Percentiles rank a stretch among this genome's conserved stretches.
phyloP scores from a whole-genome alignment of 2,888 invertebrate genomes.

The Dendrolimus houi region DNA sequence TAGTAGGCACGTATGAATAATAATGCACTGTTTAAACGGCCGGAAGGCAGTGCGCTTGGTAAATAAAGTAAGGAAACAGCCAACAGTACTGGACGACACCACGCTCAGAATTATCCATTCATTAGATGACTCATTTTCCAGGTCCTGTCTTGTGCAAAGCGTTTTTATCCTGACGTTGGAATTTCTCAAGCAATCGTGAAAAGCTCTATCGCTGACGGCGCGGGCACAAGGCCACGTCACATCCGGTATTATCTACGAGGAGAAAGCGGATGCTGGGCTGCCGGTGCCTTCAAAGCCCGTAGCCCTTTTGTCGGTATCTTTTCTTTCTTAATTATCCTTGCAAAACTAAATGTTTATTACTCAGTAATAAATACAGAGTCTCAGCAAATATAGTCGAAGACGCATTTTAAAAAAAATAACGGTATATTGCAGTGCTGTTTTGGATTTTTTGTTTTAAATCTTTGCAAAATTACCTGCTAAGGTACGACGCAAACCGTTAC shows the following conservation, averaged over 20 bases:
- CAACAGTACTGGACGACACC: neutral
- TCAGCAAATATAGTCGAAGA: conserved; percentile 24
- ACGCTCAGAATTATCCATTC: conserved; percentile 12
- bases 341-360: conserved; percentile 57
- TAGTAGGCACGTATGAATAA: neutral
- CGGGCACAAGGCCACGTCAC: conserved; percentile 57
- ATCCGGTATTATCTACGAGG: conserved; percentile 58
- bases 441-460: neutral
- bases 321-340: conserved; percentile 50
- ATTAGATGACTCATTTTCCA: conserved; percentile 40
- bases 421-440: neutral
- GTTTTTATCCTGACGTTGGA: conserved; percentile 48
- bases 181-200: conserved; percentile 70
- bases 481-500: neutral
- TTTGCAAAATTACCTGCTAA: conserved; percentile 3
- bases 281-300: conserved; percentile 54
- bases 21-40: conserved; percentile 2
- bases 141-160: conserved; percentile 23
- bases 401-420: conserved; percentile 5
- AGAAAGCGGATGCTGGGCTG: conserved; percentile 64
- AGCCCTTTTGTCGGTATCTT: conserved; percentile 59
- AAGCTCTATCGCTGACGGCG: conserved; percentile 50
- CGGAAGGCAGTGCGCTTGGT: conserved; percentile 7
- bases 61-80: neutral
- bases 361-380: conserved; percentile 33